Base-by-base conservation (phyloP, 1,140 invertebrate species). In the Plectrocnemia conspersa region DNA sequence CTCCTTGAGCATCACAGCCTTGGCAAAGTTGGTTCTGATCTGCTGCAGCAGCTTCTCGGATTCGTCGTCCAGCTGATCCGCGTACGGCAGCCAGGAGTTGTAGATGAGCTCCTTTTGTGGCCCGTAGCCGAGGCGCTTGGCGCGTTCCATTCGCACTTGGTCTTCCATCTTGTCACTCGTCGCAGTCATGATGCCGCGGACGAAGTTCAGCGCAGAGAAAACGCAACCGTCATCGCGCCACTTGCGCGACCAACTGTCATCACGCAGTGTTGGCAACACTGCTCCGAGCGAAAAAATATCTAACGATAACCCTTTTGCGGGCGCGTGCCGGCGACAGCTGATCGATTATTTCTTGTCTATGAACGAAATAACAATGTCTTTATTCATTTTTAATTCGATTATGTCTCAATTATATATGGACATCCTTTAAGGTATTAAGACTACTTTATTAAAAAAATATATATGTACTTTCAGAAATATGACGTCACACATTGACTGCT, bases 1-100 rank as follows among this genome's bases (percentile, higher is more conserved):
- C 71, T 87, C 84, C 15, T 81, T 71, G 19, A 84, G 68, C 69
- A 86, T 75, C 27, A 88, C 74, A 42, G 82, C 75, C 63, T 78
- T 80, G 21, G 77, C 79, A 22, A 89, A 68, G 71, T 87, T 84
- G 44, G 70, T 79, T 69, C 87, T 88, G 29, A 88, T 85, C 48
- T 83, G 76, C 7, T 69, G 58, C 41, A 86, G 75, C 33, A 82
- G 73, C 52, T 61, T 64, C 32, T 67, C 65, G 1, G 85, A 81
- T 69, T 88, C 85, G 13, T 74, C 71, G 50, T 86, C 82, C 32
- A 88, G 64, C 60, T 82, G 66, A 15, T 77, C 73, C 3, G 76
- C 77, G 70, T 87, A 88, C 7, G 85, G 84, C 27, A 88, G 66
- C 32, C 85, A 68, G 65, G 79, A 80, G 64, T 86, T 85, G 45